Evolutionary conservation across 1,140 invertebrate species (phyloP), one percentile per base, ranked within the genome.

Genomic region (Drosophila tristis): DNA sequence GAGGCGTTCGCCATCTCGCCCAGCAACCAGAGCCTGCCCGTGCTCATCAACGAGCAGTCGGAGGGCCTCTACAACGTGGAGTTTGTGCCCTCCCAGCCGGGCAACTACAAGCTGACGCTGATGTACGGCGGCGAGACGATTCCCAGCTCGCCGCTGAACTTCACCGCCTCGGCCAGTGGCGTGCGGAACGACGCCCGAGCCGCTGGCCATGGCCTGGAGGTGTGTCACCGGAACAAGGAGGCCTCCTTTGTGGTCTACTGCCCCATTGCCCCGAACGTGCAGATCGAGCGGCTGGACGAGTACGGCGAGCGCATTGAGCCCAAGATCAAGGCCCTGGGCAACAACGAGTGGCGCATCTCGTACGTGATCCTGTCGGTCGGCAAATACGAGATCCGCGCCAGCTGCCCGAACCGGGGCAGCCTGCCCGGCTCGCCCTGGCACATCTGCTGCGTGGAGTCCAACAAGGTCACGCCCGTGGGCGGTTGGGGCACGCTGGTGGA

Each of bases 1-100:
- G 97, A 98, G 84, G 96, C 98, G 1, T 95, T 96, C 50, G 96
- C 98, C 3, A 96, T 96, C 35, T 97, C 97, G 78, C 98, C 98
- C 2, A 94, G 96, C n/a, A 97, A 97, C 16, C 95, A 97, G 81
- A 96, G 96, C 68, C 92, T 99, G 29, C 96, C 97, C 0, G 94
- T 98, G 2, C 95, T 97, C 86, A 95, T 97, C 7, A 95, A 95
- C 53, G 94, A 95, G 11, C 94, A 96, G 7, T 94, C 95, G 29
- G 96, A 97, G 63, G 95, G 96, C 76, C 93, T 95, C 15, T 94
- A 96, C 78, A 93, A 96, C 78, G 95, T 99, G 49, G 96, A 97
- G 78, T 97, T 99, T 89, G 94, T 96, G 47, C 98, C 98, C 4
- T 96, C 95, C 3, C 94, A 97, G 54, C 96, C 98, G 23, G 98